These are phyloP conservation scores for Neotragus moschatus DNA, from an alignment of 2,113 vertebrate genomes.

Conservation along the genomic window DNA sequence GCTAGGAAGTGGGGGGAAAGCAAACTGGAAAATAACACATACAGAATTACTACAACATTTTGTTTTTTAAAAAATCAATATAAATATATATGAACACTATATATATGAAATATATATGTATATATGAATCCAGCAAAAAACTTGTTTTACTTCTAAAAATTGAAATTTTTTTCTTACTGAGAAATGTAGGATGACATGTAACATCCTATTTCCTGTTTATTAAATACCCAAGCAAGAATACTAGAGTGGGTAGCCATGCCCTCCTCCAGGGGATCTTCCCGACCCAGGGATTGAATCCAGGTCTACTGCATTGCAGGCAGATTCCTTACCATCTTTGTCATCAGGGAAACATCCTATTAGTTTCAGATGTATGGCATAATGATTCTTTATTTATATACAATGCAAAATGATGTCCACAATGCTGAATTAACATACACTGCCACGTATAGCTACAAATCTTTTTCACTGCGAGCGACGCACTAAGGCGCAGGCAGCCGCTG, in stretches of 20 bases:
- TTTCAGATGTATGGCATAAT: not conserved
- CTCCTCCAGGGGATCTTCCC: not conserved
- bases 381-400: not conserved
- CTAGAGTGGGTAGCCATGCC: not conserved
- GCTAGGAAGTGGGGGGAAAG: not conserved
- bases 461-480: too few species aligned
- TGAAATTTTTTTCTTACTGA: not conserved
- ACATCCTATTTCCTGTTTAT: not conserved
- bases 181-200: not conserved
- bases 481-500: too few species aligned
- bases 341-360: not conserved
- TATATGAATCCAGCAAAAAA: not conserved
- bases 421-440: not conserved
- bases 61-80: not conserved
- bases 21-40: not conserved
- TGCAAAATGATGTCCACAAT: not conserved
- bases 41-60: not conserved
- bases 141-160: not conserved
- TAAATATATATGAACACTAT: not conserved
- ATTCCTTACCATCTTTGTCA: not conserved
- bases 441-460: not conserved
- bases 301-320: not conserved
- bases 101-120: not conserved
- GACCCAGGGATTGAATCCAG: not conserved
- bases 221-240: not conserved